Evolutionary conservation across 2,113 vertebrate species (phyloP).

Genomic region (Entosphenus tridentatus): DNA sequence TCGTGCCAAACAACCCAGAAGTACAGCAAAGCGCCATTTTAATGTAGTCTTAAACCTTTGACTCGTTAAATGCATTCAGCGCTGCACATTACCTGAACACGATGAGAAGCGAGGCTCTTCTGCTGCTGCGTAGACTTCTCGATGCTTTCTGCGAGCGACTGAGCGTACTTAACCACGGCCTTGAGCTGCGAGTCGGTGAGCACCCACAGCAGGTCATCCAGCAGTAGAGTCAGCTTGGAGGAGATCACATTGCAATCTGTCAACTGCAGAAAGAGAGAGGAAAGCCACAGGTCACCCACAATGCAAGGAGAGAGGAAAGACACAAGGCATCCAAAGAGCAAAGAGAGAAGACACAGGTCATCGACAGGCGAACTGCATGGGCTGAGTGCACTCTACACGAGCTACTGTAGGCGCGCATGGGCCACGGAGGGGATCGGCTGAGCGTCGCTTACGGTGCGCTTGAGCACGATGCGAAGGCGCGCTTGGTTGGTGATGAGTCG

Average conservation of each 20-base stretch:
- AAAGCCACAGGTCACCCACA: slow-evolving; percentile 4
- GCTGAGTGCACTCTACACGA: too few species aligned
- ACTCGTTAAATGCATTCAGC: too few species aligned
- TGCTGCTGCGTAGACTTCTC: slow-evolving; percentile 81
- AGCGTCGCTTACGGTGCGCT: slow-evolving; percentile 42
- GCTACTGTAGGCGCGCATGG: too few species aligned
- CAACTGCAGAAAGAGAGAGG: slow-evolving; percentile 27
- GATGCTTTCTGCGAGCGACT: slow-evolving; percentile 80
- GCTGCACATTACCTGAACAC: slow-evolving; percentile 27
- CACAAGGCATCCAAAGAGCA: too few species aligned
- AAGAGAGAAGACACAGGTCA: too few species aligned
- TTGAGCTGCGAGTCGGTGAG: slow-evolving; percentile 89
- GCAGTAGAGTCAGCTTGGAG: slow-evolving; percentile 75
- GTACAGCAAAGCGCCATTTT: too few species aligned
- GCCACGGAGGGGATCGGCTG: too few species aligned
- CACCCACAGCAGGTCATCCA: slow-evolving; percentile 92
- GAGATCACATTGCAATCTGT: slow-evolving; percentile 87
- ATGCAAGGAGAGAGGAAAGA: too few species aligned
- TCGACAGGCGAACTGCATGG: too few species aligned
- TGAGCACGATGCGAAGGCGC: slow-evolving; percentile 69
- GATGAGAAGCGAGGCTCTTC: slow-evolving; percentile 68
- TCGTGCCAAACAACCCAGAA: too few species aligned
- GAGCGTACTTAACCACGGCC: slow-evolving; percentile 84
- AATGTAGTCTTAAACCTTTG: too few species aligned
- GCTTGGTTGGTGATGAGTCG: slow-evolving; percentile 93